Evolutionary conservation across 1,140 invertebrate genomes (phyloP), one percentile per base, ranked within the genome.

Genomic region (Tetragnatha versicolor): DNA sequence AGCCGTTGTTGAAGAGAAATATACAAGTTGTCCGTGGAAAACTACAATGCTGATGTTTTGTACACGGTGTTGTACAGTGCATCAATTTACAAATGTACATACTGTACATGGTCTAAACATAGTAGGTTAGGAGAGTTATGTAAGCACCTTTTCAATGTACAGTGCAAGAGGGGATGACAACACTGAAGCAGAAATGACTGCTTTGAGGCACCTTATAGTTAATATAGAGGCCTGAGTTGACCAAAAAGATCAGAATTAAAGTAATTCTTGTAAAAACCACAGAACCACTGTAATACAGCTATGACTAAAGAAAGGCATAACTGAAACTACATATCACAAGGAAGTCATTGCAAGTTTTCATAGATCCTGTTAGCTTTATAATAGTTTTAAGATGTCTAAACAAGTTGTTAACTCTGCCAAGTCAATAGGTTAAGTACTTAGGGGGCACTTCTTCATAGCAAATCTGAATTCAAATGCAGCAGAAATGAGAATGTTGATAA

Each of bases 51-150:
- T 55, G 58, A 77, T 77, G 73, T 77, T 77, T 66, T 77, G 76
- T 78, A 60, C 63, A 69, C 20, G 22, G 73, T 65, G 73, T 66
- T 53, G 55, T 60, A 65, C 61, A 66, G 60, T 77, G 73, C 73
- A 77, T 66, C 73, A 66, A 77, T 79, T 79, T 79, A 79, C 76
- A 79, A 79, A 79, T 79, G 76, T 79, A 79, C 76, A 79, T 66
- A 63, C 73, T 77, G 73, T 77, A 77, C 73, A 77, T 37, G 51
- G 65, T 60, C 73, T 77, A 77, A 65, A 75, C 58, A 61, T 33
- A 77, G 45, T 53, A 65, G 42, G 42, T 27, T 53, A 61, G 45
- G 61, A 77, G 47, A 53, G 27, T 63, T 51, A 51, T 45, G 25
- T 37, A 66, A 77, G 65, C 76, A 68, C 76, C 65, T 79, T 68